Conservation (phyloP, 2,888 invertebrate genomes). For the Phlogophora meticulosa region DNA sequence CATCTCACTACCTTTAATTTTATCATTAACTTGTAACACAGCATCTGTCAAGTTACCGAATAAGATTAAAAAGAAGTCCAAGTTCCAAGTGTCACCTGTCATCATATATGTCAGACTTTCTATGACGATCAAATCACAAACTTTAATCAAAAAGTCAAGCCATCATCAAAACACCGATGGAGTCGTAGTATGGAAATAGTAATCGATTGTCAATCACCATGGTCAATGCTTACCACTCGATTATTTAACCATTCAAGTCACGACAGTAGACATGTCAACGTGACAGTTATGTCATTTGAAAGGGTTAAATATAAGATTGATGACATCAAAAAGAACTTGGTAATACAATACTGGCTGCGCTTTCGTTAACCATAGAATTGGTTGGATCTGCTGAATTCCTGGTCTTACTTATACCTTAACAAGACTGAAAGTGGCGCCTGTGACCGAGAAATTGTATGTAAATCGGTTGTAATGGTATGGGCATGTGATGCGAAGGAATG, state of each 20-base stretch:
- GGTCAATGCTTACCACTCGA: conserved; percentile 10
- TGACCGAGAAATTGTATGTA: too few relatives aligned
- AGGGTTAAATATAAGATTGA: conserved; percentile 4
- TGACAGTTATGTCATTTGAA: conserved; percentile 12
- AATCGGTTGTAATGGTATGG: too few relatives aligned
- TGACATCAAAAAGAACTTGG: neutral
- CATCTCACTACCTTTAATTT: too few relatives aligned
- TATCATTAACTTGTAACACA: too few relatives aligned
- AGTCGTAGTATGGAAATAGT: neutral
- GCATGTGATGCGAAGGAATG: too few relatives aligned
- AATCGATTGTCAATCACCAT: conserved; percentile 35
- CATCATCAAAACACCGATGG: conserved; percentile 4
- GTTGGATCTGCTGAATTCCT: too few relatives aligned
- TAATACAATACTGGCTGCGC: too few relatives aligned
- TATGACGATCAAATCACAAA: conserved; percentile 1
- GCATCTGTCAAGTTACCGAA: neutral
- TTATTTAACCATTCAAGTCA: conserved; percentile 8
- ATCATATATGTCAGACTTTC: neutral
- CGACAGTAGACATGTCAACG: conserved; percentile 4
- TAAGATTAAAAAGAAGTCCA: too few relatives aligned
- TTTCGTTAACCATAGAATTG: neutral
- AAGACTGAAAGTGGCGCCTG: too few relatives aligned
- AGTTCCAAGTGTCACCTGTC: neutral
- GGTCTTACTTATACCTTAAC: too few relatives aligned
- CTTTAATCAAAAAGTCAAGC: neutral